Conservation (phyloP, 1,140 invertebrate species). For the Drosophila varians region DNA sequence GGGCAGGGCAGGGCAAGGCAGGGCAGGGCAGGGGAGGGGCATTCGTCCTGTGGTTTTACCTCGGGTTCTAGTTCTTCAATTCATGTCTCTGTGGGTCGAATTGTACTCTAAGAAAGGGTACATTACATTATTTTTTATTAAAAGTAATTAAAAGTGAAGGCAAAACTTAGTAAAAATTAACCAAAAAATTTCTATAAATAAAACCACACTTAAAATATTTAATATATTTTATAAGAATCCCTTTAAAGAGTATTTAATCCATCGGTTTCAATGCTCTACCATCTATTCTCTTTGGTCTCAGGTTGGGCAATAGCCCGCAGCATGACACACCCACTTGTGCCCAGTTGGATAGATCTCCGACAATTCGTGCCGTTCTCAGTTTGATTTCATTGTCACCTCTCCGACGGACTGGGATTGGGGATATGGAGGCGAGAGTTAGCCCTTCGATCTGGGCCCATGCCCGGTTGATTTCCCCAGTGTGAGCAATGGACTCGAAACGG, state of each 20-base stretch:
- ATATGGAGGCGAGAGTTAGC: conserved; percentile 1
- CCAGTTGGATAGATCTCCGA: conserved; percentile 22
- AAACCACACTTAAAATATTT: too few species aligned
- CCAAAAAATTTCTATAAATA: too few species aligned
- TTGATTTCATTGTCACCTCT: conserved; percentile 80
- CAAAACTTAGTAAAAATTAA: neutral
- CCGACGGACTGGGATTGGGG: conserved; percentile 44
- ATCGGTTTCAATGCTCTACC: neutral
- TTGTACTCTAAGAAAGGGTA: neutral
- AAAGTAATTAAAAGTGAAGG: neutral
- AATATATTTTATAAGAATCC: too few species aligned
- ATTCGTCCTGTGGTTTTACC: conserved; percentile 29
- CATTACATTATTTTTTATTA: too few species aligned
- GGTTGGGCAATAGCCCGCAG: conserved; percentile 40
- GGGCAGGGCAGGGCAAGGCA: too few species aligned
- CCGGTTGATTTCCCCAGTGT: conserved; percentile 77
- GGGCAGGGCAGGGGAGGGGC: too few species aligned
- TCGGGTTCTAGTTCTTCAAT: conserved; percentile 19
- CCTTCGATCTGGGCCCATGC: conserved; percentile 35
- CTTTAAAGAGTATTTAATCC: neutral
- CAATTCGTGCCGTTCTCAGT: conserved; percentile 50
- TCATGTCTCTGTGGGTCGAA: neutral
- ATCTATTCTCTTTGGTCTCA: conserved; percentile 13
- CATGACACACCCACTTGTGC: conserved; percentile 12
- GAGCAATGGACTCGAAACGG: conserved; percentile 41